Base-by-base conservation (phyloP, 2,888 invertebrate genomes). In the Ophioninae sp. region DNA sequence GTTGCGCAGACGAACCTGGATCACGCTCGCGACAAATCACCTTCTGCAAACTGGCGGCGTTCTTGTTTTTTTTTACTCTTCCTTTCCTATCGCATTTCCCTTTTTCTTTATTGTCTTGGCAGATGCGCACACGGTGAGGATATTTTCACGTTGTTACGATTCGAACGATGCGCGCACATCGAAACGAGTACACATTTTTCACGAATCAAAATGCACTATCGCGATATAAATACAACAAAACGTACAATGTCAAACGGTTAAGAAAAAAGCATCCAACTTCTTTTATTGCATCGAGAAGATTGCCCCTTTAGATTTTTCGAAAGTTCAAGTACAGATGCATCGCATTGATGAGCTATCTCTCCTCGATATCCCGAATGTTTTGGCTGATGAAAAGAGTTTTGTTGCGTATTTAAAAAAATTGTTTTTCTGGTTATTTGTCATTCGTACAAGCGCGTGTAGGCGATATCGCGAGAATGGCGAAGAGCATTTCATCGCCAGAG, bases 401-500 rank as follows among this genome's bases (percentile, higher is more conserved):
- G 22, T 73, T 56, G 10, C 20, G 56, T 9, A n/a, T 17, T 71
- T 69, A 59, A 59, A 22, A 30, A 58, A 71, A 30, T 17, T 20
- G 20, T 20, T 61, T 73, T 73, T 73, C 23, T 73, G n/a, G 65
- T 61, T 73, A 61, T 71, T 72, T 79, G 64, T 72, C 58, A 65
- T 79, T 71, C 64, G 72, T 59, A 22, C 10, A 22, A 79, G 7
- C 79, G 78, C 71, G 71, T 51, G 17, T 64, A 65, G 37, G 65
- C 56, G 64, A 79, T 71, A 69, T 78, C 63, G 69, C 51, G 69
- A 61, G 69, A 77, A 22, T 30, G 22, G 39, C 59, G 41, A 76
- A 56, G 2, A 75, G 58, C 65, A 75, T 65, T 41, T 20, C 58
- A 20, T 39, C 73, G 58, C 56, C n/a, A 59, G 67, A 65, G 75